phyloP scores from a whole-genome alignment of 2,113 vertebrate species.

The Pandion haliaetus region DNA sequence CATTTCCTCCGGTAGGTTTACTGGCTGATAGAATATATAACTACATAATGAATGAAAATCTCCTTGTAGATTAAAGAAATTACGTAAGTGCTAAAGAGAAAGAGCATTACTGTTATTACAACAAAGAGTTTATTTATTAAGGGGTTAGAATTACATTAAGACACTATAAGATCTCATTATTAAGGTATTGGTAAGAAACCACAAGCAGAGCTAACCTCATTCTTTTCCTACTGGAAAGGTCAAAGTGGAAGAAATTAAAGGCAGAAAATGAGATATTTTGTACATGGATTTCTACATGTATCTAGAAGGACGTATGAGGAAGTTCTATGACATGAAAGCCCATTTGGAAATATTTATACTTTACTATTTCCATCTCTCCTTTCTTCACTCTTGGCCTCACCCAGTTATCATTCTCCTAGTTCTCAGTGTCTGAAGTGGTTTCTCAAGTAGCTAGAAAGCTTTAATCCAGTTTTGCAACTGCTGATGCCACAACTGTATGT shows the following conservation, averaged over 20 bases:
- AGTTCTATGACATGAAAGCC: not conserved
- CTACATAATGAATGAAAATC: not conserved
- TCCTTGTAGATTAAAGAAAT: not conserved
- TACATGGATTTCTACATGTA: not conserved
- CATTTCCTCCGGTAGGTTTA: not conserved
- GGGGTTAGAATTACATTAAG: not conserved
- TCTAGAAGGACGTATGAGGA: not conserved
- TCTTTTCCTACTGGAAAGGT: not conserved
- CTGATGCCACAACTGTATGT: not conserved
- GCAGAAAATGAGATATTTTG: not conserved
- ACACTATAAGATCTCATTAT: not conserved
- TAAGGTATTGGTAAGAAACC: not conserved
- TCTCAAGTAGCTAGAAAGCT: not conserved
- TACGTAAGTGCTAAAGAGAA: not conserved
- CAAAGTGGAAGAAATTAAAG: not conserved
- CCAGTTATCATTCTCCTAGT: not conserved
- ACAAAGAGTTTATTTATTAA: not conserved
- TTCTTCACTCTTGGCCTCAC: fast-evolving
- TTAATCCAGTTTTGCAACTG: not conserved
- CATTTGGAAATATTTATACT: not conserved
- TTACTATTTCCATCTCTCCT: not conserved
- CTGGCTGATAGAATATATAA: not conserved
- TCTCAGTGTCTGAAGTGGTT: not conserved
- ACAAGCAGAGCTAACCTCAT: not conserved
- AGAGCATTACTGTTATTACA: not conserved